Base-by-base conservation (phyloP, 2,888 invertebrate species). In the Acholoe squamosa region DNA sequence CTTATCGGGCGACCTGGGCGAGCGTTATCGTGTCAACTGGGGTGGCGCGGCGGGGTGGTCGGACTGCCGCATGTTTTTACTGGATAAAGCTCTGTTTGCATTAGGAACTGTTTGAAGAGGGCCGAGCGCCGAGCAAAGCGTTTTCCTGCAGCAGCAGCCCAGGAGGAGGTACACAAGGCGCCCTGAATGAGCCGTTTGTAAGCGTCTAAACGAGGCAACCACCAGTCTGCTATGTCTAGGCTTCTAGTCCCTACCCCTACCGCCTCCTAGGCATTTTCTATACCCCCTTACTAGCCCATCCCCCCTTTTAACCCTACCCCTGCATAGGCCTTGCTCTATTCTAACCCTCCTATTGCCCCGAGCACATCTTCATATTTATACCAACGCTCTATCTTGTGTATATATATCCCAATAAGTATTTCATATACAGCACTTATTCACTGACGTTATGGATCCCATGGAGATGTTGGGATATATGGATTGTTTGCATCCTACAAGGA, bases 1-100 rank as follows among this genome's bases (percentile, higher is more conserved):
- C 71, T 71, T 71, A 71, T 71, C 71, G 31, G 31, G 28, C 14
- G 16, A 0, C 71, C 10, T 34, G 80, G 16, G 43, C 34, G 80
- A 0, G 22, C 5, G 34, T 80, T 80, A 34, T 80, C 43, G 25
- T 80, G 80, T 80, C 80, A 25, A 25, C 43, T 80, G 43, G 33
- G 80, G 80, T 19, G 61, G 61, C 34, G 80, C 43, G 80, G 71
- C 71, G 28, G 71, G 71, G 71, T 25, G n/a, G 22, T 61, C 22
- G 61, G n/a, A n/a, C 7, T 3, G 71, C 71, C 71, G 71, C 71
- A 71, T 80, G 33, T 80, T 80, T 80, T 33, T 80, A 43, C 43
- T 19, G 80, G 80, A 80, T 80, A 80, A 80, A 80, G 80, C 80
- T 80, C 80, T 80, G 80, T 80, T 80, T 80, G 80, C 80, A 80